These are phyloP conservation scores for Fulmarus glacialis DNA, from an alignment of 2,113 vertebrate genomes.

Conservation along the genomic window DNA sequence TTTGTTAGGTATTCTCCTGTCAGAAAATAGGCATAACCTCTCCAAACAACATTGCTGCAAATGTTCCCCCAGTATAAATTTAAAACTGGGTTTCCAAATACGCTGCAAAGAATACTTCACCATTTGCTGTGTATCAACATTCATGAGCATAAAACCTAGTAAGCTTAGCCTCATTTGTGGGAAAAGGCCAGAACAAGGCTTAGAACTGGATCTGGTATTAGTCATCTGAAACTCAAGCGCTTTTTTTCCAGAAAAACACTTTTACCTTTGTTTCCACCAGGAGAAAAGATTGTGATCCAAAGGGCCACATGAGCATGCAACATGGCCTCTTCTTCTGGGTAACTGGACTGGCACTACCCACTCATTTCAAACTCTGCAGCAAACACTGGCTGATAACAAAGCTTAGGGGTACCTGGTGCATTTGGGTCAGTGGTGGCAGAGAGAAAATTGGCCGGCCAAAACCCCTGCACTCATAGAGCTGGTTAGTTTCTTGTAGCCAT, in stretches of 20 bases:
- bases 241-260: background rate
- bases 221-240: accelerated
- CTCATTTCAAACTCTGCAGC: background rate
- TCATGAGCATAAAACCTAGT: background rate
- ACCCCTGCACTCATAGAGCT: background rate
- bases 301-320: background rate
- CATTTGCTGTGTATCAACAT: background rate
- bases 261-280: background rate
- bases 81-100: background rate
- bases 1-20: background rate
- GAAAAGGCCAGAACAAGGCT: background rate
- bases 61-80: background rate
- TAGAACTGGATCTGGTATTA: background rate
- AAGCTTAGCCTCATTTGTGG: background rate
- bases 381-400: background rate
- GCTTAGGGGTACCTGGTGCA: background rate
- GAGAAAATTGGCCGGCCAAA: background rate
- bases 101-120: background rate
- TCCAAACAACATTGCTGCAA: background rate
- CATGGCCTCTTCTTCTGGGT: background rate
- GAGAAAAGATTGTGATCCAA: background rate
- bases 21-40: background rate
- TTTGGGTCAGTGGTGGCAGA: background rate
- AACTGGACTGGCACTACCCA: background rate
- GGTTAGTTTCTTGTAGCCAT: background rate